phyloP scores from a whole-genome alignment of 2,113 vertebrate species.

The Chiloscyllium plagiosum region DNA sequence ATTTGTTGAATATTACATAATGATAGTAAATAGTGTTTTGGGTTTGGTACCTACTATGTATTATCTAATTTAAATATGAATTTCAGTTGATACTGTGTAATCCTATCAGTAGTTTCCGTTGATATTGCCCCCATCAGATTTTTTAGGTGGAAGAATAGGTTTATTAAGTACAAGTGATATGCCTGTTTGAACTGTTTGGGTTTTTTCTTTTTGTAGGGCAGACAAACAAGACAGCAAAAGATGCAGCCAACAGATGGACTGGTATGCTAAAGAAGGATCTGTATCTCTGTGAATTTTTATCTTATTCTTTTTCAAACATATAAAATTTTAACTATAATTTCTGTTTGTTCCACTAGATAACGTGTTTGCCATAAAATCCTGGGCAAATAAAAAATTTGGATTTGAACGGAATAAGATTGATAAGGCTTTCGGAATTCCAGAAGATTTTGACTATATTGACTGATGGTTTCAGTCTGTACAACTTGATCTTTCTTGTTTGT shows the following conservation, averaged over 20 bases:
- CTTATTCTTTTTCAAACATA: background rate
- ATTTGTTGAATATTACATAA: background rate
- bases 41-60: background rate
- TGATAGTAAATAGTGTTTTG: background rate
- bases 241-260: conserved; percentile 91
- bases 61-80: background rate
- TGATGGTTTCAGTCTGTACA: conserved; percentile 47
- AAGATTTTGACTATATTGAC: conserved; percentile 94
- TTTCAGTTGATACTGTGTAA: background rate
- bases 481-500: background rate
- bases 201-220: conserved; percentile 63
- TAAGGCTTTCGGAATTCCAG: conserved; percentile 93
- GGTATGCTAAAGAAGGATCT: conserved; percentile 56
- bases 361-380: conserved; percentile 89
- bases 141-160: background rate
- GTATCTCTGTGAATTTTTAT: background rate
- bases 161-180: background rate
- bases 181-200: background rate
- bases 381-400: conserved; percentile 93
- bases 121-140: background rate
- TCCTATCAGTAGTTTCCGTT: background rate
- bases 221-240: conserved; percentile 76
- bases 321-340: conserved; percentile 13
- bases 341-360: conserved; percentile 72
- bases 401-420: conserved; percentile 84